A percentile compares a stretch with the other conserved stretches of the same genome.
Evolutionary conservation across 2,797 vertebrate genomes (phyloP).

Genomic region (Chromis chromis): DNA sequence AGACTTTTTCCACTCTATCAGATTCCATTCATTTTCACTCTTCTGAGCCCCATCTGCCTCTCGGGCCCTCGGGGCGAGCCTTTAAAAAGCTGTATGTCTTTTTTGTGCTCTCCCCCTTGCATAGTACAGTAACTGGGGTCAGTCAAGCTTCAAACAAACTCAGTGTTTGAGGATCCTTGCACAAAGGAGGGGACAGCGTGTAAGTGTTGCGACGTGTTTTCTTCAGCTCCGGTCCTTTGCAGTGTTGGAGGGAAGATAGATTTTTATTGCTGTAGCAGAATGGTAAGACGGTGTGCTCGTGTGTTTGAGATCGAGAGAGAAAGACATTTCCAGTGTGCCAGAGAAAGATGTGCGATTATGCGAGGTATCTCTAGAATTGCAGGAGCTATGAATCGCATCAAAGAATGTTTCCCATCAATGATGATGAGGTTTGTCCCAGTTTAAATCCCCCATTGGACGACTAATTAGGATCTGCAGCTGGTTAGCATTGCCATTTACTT

Average conservation of each 20-base stretch:
- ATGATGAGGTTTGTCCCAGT: slow-evolving; percentile 68
- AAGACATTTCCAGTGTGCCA: not conserved
- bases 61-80: slow-evolving; percentile 62
- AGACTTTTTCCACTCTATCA: slow-evolving; percentile 79
- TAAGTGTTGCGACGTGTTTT: slow-evolving; percentile 50
- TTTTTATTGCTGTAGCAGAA: slow-evolving; percentile 24
- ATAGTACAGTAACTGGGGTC: slow-evolving; percentile 77
- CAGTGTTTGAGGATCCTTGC: slow-evolving; percentile 60
- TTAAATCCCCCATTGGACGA: slow-evolving; percentile 60
- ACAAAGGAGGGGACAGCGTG: slow-evolving; percentile 58
- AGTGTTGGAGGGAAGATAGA: slow-evolving; percentile 39
- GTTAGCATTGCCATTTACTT: slow-evolving; percentile 60
- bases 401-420: slow-evolving; percentile 59
- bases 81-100: slow-evolving; percentile 75
- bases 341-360: slow-evolving; percentile 12
- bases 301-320: slow-evolving; percentile 17
- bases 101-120: slow-evolving; percentile 55
- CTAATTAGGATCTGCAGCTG: slow-evolving; percentile 74
- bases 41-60: slow-evolving; percentile 73
- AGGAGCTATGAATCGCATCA: slow-evolving; percentile 57
- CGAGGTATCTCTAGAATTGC: slow-evolving; percentile 28
- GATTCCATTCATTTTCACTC: slow-evolving; percentile 80
- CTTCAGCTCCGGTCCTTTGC: slow-evolving; percentile 49
- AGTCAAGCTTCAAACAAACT: slow-evolving; percentile 77
- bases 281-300: slow-evolving; percentile 20